Conservation (phyloP, 1,140 invertebrate genomes). For the Heliothis subflexa region DNA sequence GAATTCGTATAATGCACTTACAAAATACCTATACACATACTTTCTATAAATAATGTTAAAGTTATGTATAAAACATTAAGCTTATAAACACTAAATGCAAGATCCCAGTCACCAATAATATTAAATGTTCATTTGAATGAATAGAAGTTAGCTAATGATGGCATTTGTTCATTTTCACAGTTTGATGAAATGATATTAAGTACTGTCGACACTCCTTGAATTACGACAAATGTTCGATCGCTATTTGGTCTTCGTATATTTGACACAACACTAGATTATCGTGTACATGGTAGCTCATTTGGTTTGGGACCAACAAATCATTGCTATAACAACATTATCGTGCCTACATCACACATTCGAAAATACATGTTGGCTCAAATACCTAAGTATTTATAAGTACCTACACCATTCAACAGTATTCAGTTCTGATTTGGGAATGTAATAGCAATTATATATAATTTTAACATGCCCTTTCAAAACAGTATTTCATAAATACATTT, state of each 20-base stretch:
- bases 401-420: slow-evolving; percentile 38
- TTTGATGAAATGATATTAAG: slow-evolving; percentile 17
- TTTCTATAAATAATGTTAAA: slow-evolving; percentile 42
- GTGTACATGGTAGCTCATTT: slow-evolving; percentile 32
- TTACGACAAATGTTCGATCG: slow-evolving; percentile 3
- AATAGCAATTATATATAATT: slow-evolving; percentile 33
- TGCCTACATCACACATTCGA: slow-evolving; percentile 24
- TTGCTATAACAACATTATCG: slow-evolving; percentile 1
- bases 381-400: slow-evolving; percentile 27
- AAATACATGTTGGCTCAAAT: slow-evolving; percentile 35
- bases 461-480: slow-evolving; percentile 27
- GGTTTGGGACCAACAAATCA: slow-evolving; percentile 10
- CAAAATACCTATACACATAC: slow-evolving; percentile 25
- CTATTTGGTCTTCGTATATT: slow-evolving; percentile 35
- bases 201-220: slow-evolving; percentile 5
- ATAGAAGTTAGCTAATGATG: slow-evolving; percentile 15
- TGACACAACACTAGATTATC: slow-evolving; percentile 13
- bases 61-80: slow-evolving; percentile 39
- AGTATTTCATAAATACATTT: slow-evolving; percentile 15
- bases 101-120: slow-evolving; percentile 46
- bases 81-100: slow-evolving; percentile 47
- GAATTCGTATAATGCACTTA: slow-evolving; percentile 32
- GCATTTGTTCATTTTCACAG: slow-evolving; percentile 24
- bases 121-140: slow-evolving; percentile 31
- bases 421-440: slow-evolving; percentile 67